Percentiles rank a stretch among this genome's conserved stretches.
Conservation (phyloP, 2,797 vertebrate genomes). For the Thamnophis elegans region DNA sequence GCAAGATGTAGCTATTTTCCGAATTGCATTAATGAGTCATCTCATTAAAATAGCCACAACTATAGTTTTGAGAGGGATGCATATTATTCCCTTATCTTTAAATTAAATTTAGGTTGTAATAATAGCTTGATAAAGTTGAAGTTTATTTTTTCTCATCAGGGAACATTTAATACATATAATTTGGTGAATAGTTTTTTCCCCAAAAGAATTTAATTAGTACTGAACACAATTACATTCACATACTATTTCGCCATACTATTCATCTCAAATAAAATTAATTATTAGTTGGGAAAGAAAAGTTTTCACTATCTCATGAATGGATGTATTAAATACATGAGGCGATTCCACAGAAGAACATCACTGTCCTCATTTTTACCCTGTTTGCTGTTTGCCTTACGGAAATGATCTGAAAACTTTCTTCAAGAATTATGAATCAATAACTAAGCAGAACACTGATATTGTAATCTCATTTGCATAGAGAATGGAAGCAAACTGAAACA, state of each 20-base stretch:
- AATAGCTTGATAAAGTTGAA: constrained; percentile 8
- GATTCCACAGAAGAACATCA: not conserved
- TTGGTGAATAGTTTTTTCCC: not conserved
- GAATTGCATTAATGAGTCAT: not conserved
- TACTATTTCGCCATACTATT: not conserved
- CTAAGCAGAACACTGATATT: not conserved
- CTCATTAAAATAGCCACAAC: not conserved
- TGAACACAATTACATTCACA: not conserved
- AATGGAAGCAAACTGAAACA: not conserved
- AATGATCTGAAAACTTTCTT: constrained; percentile 35
- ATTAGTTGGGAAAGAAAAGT: not conserved
- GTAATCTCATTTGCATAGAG: not conserved
- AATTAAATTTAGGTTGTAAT: not conserved
- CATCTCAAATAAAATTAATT: not conserved
- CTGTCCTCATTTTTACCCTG: not conserved
- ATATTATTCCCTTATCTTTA: not conserved
- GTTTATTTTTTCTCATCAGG: not conserved
- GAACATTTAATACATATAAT: not conserved
- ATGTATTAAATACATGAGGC: not conserved
- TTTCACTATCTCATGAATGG: not conserved
- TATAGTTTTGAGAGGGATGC: not conserved
- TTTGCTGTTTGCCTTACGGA: constrained; percentile 18
- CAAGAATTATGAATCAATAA: constrained; percentile 24
- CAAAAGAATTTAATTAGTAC: not conserved
- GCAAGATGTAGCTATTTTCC: not conserved